Evolutionary conservation across 2,888 invertebrate genomes (phyloP).

Genomic region (Pecten maximus): DNA sequence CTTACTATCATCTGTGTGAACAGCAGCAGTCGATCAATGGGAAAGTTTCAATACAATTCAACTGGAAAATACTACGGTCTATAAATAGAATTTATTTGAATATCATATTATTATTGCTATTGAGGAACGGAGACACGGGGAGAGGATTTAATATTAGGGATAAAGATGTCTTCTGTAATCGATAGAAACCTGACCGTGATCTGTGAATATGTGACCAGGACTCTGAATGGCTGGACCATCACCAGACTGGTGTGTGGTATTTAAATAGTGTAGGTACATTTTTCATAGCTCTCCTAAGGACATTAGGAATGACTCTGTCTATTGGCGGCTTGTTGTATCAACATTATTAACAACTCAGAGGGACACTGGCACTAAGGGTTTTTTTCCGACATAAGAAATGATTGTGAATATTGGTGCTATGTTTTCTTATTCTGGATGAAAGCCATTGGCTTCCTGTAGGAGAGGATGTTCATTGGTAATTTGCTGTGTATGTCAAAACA

Average conservation of each 20-base stretch:
- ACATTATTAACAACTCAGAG: not conserved
- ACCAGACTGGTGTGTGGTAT: not conserved
- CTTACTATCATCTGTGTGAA: not conserved
- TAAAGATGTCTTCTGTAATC: slow-evolving; percentile 15
- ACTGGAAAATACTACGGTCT: slow-evolving; percentile 20
- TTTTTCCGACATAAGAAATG: not conserved
- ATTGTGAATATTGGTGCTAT: not conserved
- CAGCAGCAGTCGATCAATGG: not conserved
- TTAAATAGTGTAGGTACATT: slow-evolving; percentile 22
- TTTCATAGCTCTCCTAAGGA: slow-evolving; percentile 31
- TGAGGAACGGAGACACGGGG: not conserved
- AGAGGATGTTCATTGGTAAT: slow-evolving; percentile 33
- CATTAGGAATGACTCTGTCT: slow-evolving; percentile 11
- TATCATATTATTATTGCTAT: slow-evolving; percentile 33
- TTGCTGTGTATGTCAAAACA: slow-evolving; percentile 17
- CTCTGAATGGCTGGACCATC: not conserved
- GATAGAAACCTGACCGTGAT: not conserved
- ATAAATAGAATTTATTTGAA: slow-evolving; percentile 32
- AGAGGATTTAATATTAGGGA: slow-evolving; percentile 28
- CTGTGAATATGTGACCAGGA: not conserved
- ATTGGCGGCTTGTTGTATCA: not conserved
- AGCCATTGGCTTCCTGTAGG: not conserved
- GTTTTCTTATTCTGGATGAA: not conserved
- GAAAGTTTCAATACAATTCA: slow-evolving; percentile 21
- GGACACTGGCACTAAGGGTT: not conserved